A percentile compares a stretch with the other conserved stretches of the same genome.
phyloP scores from a whole-genome alignment of 30 jellyfish, hydroid and myxozoan species.

The Clytia hemisphaerica region DNA sequence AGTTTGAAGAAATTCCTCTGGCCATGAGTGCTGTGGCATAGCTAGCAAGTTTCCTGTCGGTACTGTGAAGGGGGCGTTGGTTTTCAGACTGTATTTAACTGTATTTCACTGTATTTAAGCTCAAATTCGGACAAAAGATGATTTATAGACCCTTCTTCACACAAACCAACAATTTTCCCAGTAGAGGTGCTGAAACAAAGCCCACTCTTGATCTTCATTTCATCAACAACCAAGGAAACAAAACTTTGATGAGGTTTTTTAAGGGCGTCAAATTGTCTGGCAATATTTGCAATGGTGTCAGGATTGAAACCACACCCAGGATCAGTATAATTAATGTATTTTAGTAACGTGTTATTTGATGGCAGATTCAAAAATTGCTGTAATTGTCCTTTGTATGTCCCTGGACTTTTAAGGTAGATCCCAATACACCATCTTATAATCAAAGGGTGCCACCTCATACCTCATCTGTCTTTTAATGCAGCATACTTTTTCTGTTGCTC shows the following conservation, averaged over 20 bases:
- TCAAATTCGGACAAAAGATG: background rate
- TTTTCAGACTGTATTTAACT: too few relatives aligned
- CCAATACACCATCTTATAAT: conserved; percentile 8
- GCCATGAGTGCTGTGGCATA: too few relatives aligned
- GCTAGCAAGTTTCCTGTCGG: too few relatives aligned
- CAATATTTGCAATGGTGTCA: background rate
- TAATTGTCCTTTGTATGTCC: background rate
- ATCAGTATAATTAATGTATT: conserved; percentile 3
- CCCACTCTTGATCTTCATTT: conserved; percentile 13
- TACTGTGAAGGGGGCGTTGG: too few relatives aligned
- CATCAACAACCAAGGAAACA: conserved; percentile 10
- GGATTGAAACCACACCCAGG: background rate
- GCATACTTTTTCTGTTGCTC: background rate
- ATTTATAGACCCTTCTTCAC: conserved; percentile 4
- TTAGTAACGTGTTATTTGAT: background rate
- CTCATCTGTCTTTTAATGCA: background rate
- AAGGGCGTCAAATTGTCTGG: too few relatives aligned
- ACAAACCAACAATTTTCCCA: conserved; percentile 15
- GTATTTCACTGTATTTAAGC: too few relatives aligned
- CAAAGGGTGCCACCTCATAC: background rate
- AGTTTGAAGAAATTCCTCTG: background rate
- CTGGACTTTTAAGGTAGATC: background rate
- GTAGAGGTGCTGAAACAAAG: conserved; percentile 4
- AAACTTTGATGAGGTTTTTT: background rate
- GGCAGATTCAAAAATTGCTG: background rate